Percentiles rank a stretch among this genome's conserved stretches.
Evolutionary conservation across 2,888 invertebrate species (phyloP).

Genomic region (Loripinus fragilis): DNA sequence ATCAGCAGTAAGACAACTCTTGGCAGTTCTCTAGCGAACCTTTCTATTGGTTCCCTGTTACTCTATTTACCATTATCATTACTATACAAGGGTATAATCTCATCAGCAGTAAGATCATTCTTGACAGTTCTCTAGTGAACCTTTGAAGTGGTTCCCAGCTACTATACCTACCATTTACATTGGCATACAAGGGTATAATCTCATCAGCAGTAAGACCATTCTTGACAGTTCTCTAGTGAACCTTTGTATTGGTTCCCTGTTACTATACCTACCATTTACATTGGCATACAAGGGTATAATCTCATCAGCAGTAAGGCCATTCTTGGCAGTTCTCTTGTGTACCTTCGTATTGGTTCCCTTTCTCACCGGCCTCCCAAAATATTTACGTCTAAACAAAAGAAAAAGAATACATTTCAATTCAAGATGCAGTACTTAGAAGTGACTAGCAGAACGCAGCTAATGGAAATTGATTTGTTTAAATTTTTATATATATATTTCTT

Average conservation of each 20-base stretch:
- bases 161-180: conserved; percentile 26
- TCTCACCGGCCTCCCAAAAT: neutral
- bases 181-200: conserved; percentile 3
- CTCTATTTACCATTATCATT: conserved; percentile 21
- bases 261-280: conserved; percentile 23
- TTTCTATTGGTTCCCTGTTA: conserved; percentile 1
- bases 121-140: neutral
- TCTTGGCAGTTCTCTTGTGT: neutral
- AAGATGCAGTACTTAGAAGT: too few species aligned
- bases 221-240: neutral
- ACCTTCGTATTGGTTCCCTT: conserved; percentile 1
- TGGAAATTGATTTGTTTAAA: too few species aligned
- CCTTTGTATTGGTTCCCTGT: conserved; percentile 1
- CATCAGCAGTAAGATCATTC: neutral
- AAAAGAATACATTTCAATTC: too few species aligned
- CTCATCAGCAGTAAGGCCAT: neutral
- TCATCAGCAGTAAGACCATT: conserved; percentile 1
- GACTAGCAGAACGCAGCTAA: too few species aligned
- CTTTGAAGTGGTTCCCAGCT: neutral
- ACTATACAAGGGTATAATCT: conserved; percentile 2
- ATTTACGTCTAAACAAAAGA: neutral
- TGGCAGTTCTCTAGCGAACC: neutral
- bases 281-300: conserved; percentile 6
- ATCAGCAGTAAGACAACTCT: neutral
- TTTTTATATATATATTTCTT: too few species aligned